These are phyloP conservation scores for Cerastoderma edule DNA, from an alignment of 2,888 invertebrate species.

Conservation along the genomic window DNA sequence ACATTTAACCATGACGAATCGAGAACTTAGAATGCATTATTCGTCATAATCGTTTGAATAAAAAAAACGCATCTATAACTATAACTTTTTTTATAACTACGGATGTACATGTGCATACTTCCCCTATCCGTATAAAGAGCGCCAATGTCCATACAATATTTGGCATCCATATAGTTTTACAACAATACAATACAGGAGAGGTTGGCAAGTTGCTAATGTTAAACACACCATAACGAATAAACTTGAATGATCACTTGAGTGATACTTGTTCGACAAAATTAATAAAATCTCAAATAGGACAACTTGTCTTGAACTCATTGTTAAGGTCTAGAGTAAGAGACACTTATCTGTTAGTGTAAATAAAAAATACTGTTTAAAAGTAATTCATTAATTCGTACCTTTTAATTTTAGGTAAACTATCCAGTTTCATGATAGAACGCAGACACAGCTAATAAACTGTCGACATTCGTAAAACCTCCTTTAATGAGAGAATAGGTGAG, in stretches of 20 bases:
- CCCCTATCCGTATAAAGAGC: too few relatives aligned
- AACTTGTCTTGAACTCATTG: neutral
- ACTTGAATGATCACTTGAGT: neutral
- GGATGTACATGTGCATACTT: too few relatives aligned
- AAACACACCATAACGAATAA: neutral
- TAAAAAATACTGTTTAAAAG: neutral
- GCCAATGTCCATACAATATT: too few relatives aligned
- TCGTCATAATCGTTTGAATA: too few relatives aligned
- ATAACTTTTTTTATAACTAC: too few relatives aligned
- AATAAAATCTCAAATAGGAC: neutral
- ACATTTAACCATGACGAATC: too few relatives aligned
- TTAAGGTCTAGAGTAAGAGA: neutral
- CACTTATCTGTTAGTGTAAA: neutral
- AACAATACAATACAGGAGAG: too few relatives aligned
- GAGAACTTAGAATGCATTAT: too few relatives aligned
- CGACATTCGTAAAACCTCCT: neutral
- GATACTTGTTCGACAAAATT: neutral
- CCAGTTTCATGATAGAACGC: slow-evolving; percentile 18
- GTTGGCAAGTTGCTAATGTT: too few relatives aligned
- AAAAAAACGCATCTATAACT: too few relatives aligned
- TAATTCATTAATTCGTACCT: neutral
- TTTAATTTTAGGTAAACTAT: neutral
- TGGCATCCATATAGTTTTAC: too few relatives aligned
- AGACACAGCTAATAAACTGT: slow-evolving; percentile 11
- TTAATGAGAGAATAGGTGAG: slow-evolving; percentile 10